Conservation (phyloP, 2,113 vertebrate genomes). For the Triplophysa dalaica region DNA sequence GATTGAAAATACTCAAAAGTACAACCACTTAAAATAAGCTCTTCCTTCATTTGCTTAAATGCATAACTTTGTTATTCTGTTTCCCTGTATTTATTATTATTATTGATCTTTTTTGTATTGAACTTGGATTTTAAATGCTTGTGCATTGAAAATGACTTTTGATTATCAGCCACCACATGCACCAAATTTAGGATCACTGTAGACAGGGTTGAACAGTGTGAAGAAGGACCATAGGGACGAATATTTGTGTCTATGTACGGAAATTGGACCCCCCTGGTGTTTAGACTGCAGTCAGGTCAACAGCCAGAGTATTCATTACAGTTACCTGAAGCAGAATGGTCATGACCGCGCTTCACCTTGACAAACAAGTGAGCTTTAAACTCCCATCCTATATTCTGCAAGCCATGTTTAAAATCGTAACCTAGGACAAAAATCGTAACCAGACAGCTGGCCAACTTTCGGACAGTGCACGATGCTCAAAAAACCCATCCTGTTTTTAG, state of each 20-base stretch:
- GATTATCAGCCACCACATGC: not conserved
- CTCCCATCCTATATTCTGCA: not conserved
- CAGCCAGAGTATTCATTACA: not conserved
- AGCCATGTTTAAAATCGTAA: too few relatives aligned
- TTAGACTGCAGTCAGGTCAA: constrained; percentile 27
- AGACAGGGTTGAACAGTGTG: not conserved
- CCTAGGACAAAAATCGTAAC: not conserved
- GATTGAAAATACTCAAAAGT: too few relatives aligned
- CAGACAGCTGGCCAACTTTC: not conserved
- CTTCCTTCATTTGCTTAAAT: too few relatives aligned
- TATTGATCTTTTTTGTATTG: too few relatives aligned
- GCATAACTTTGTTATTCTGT: too few relatives aligned
- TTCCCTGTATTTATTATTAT: too few relatives aligned
- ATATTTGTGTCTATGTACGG: constrained; percentile 21
- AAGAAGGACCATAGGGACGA: not conserved
- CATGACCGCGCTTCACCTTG: not conserved
- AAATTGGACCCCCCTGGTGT: constrained; percentile 21
- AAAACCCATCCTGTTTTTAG: not conserved
- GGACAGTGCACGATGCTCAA: too few relatives aligned
- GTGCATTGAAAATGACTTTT: too few relatives aligned
- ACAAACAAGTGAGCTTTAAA: not conserved
- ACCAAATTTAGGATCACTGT: not conserved
- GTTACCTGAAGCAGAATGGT: constrained; percentile 27
- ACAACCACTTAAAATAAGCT: too few relatives aligned
- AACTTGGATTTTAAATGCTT: too few relatives aligned